Conservation (phyloP, 1,140 invertebrate genomes). For the Oncopeltus fasciatus region DNA sequence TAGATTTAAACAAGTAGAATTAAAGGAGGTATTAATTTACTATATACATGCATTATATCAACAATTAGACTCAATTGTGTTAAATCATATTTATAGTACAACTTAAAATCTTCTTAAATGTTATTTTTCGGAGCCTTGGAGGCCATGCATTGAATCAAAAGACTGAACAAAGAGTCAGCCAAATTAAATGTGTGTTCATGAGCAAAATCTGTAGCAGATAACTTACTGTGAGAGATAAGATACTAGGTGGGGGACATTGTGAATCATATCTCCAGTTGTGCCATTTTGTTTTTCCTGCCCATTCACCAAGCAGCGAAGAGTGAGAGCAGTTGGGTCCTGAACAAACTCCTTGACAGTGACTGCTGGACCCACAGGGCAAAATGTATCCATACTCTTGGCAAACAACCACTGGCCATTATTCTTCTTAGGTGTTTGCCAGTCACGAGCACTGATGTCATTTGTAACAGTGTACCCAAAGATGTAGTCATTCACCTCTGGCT, state of each 20-base stretch:
- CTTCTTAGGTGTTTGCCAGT: conserved; percentile 66
- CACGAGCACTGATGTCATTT: conserved; percentile 66
- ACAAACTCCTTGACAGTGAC: conserved; percentile 64
- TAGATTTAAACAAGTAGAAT: too few relatives aligned
- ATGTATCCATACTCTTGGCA: conserved; percentile 68
- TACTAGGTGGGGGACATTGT: conserved; percentile 63
- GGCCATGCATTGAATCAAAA: too few relatives aligned
- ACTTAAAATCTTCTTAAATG: too few relatives aligned
- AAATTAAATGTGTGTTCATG: too few relatives aligned
- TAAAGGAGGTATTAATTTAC: too few relatives aligned
- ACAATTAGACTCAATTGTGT: too few relatives aligned
- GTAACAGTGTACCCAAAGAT: conserved; percentile 77
- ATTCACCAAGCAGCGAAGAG: conserved; percentile 60
- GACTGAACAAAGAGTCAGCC: too few relatives aligned
- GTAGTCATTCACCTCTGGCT: conserved; percentile 53
- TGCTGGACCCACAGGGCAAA: conserved; percentile 66
- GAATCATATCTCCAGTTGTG: conserved; percentile 65
- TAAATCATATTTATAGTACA: too few relatives aligned
- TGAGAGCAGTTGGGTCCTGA: conserved; percentile 53
- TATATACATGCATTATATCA: too few relatives aligned
- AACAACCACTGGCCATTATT: conserved; percentile 78
- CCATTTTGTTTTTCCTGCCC: conserved; percentile 65
- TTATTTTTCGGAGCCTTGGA: too few relatives aligned
- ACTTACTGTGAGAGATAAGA: conserved; percentile 63
- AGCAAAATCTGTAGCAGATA: too few relatives aligned